Evolutionary conservation across 1,140 invertebrate genomes (phyloP).

Genomic region (Pachyrhynchus sulphureomaculatus): DNA sequence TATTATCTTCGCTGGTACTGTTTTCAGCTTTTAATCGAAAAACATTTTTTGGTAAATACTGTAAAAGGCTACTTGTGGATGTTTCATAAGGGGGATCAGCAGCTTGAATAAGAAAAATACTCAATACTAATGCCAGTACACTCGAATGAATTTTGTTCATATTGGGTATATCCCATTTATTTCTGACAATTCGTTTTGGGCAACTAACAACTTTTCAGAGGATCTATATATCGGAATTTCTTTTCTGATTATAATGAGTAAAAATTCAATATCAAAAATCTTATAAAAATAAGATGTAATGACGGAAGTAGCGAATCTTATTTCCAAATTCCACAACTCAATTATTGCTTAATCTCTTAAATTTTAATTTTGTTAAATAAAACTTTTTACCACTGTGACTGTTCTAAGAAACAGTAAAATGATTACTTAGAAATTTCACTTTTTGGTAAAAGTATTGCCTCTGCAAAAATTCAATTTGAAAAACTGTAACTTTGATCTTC

Average conservation of each 20-base stretch:
- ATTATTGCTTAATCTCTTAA: too few relatives aligned
- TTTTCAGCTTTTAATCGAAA: background rate
- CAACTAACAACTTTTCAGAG: too few relatives aligned
- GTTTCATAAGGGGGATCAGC: conserved; percentile 46
- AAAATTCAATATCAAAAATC: too few relatives aligned
- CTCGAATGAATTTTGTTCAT: conserved; percentile 50
- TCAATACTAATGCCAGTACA: conserved; percentile 47
- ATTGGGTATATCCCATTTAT: conserved; percentile 48
- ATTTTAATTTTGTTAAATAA: too few relatives aligned
- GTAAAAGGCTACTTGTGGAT: conserved; percentile 31
- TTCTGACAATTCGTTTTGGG: background rate
- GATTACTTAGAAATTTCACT: background rate
- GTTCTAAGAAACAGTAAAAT: background rate
- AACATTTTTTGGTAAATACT: conserved; percentile 20
- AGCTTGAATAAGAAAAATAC: conserved; percentile 50
- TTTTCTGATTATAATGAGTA: too few relatives aligned
- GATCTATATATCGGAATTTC: too few relatives aligned
- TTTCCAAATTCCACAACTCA: too few relatives aligned
- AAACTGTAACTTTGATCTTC: too few relatives aligned
- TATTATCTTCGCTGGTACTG: background rate
- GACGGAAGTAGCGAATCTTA: too few relatives aligned
- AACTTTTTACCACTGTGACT: conserved; percentile 1
- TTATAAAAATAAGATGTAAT: too few relatives aligned
- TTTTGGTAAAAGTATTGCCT: too few relatives aligned
- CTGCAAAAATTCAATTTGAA: too few relatives aligned